phyloP scores from a whole-genome alignment of 1,140 invertebrate species.

The Littorina saxatilis region DNA sequence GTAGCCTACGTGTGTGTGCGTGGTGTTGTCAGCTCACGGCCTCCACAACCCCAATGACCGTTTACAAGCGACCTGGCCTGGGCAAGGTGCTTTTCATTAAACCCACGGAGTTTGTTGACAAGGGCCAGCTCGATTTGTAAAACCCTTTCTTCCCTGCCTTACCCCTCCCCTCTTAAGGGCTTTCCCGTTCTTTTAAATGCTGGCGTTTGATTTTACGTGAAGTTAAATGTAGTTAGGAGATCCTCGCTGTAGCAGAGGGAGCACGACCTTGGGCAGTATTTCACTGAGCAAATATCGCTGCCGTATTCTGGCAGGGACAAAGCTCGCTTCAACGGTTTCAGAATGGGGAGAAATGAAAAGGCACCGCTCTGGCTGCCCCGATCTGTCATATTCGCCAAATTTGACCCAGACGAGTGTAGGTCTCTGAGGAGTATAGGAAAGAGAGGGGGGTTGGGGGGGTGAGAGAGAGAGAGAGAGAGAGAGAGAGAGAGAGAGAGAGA shows the following conservation, averaged over 20 bases:
- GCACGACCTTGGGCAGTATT: neutral
- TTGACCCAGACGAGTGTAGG: neutral
- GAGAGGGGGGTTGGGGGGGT: neutral
- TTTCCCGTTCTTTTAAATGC: neutral
- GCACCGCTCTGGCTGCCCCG: neutral
- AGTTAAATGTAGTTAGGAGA: slow-evolving; percentile 1
- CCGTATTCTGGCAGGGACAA: neutral
- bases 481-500: neutral
- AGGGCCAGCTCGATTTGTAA: neutral
- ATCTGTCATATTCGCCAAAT: neutral
- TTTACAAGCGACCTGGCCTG: no score
- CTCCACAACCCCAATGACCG: no score
- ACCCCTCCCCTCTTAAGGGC: neutral
- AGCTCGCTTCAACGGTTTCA: neutral
- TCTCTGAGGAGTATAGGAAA: no score
- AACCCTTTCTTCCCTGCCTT: neutral
- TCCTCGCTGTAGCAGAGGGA: neutral
- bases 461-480: neutral
- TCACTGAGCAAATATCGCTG: neutral
- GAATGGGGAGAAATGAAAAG: neutral
- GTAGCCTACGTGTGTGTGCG: neutral
- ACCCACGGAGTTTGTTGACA: neutral
- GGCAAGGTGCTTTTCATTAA: neutral
- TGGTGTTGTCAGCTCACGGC: neutral
- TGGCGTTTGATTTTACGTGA: neutral